Evolutionary conservation across 2,888 invertebrate species (phyloP).

Genomic region (Tetropium fuscum): DNA sequence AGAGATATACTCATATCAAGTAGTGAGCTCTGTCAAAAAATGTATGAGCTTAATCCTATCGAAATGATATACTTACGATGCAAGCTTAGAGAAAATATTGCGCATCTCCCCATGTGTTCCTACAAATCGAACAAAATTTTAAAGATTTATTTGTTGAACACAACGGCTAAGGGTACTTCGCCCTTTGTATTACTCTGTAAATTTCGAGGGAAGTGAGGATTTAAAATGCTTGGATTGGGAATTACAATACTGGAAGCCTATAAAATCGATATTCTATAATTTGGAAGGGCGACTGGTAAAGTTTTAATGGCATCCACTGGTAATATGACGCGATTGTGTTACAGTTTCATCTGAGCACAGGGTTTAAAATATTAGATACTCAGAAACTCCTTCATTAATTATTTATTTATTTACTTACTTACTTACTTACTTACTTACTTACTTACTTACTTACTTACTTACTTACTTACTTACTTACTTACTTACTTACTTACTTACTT

Average conservation of each 20-base stretch:
- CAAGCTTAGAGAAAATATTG: slow-evolving; percentile 14
- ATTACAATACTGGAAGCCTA: slow-evolving; percentile 27
- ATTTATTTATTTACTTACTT: no score
- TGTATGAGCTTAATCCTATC: slow-evolving; percentile 19
- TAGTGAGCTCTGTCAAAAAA: no score
- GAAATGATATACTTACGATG: slow-evolving; percentile 22
- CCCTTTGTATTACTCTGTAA: slow-evolving; percentile 29
- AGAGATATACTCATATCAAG: no score
- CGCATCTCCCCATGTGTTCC: slow-evolving; percentile 21
- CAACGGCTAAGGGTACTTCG: slow-evolving; percentile 23
- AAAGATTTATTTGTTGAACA: slow-evolving; percentile 25
- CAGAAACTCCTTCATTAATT: no score
- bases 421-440: no score
- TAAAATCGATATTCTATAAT: slow-evolving; percentile 33
- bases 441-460: no score
- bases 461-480: no score
- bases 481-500: no score
- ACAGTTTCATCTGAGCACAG: slow-evolving; percentile 8
- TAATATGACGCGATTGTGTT: slow-evolving; percentile 27
- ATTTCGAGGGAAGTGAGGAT: slow-evolving; percentile 27
- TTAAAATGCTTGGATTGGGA: slow-evolving; percentile 27
- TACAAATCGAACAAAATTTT: slow-evolving; percentile 26
- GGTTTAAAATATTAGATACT: no score
- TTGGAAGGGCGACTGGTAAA: slow-evolving; percentile 18
- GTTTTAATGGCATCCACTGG: slow-evolving; percentile 19